Evolutionary conservation across 2,888 invertebrate species (phyloP).

Genomic region (Idaea dimidiata): DNA sequence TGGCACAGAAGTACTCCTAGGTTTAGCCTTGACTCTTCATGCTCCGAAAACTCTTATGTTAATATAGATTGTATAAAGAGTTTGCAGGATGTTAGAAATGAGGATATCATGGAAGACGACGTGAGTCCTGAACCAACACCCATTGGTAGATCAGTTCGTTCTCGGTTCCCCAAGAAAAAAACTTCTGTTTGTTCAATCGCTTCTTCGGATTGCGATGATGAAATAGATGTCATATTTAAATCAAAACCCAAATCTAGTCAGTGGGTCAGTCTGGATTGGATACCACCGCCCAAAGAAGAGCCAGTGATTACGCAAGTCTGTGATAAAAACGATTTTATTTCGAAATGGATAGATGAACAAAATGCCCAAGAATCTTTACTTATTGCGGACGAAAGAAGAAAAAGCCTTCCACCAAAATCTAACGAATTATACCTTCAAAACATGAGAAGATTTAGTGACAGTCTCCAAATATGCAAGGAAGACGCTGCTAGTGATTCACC

Average conservation of each 20-base stretch:
- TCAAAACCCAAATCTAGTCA: conserved; percentile 81
- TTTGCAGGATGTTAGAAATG: conserved; percentile 77
- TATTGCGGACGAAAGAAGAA: conserved; percentile 70
- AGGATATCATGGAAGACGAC: conserved; percentile 56
- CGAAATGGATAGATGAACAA: conserved; percentile 79
- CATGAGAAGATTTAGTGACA: conserved; percentile 76
- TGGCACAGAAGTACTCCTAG: conserved; percentile 68
- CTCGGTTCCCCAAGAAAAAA: conserved; percentile 74
- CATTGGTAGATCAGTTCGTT: conserved; percentile 60
- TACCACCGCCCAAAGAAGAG: conserved; percentile 76
- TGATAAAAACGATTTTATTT: conserved; percentile 79
- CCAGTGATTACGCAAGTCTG: conserved; percentile 75
- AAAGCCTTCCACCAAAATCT: conserved; percentile 75
- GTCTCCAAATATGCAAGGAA: conserved; percentile 76
- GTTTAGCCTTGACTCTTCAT: conserved; percentile 77
- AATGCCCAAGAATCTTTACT: conserved; percentile 69
- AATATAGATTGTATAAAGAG: conserved; percentile 77
- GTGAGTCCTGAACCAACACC: conserved; percentile 57
- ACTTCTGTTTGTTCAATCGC: conserved; percentile 78
- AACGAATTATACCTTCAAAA: conserved; percentile 75
- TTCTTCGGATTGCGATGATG: conserved; percentile 77
- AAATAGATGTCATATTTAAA: conserved; percentile 79
- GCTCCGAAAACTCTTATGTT: conserved; percentile 80
- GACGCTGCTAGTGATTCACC: conserved; percentile 77
- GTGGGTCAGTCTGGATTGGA: conserved; percentile 80